Evolutionary conservation across 2,113 vertebrate species (phyloP).

Genomic region (Poecile atricapillus): DNA sequence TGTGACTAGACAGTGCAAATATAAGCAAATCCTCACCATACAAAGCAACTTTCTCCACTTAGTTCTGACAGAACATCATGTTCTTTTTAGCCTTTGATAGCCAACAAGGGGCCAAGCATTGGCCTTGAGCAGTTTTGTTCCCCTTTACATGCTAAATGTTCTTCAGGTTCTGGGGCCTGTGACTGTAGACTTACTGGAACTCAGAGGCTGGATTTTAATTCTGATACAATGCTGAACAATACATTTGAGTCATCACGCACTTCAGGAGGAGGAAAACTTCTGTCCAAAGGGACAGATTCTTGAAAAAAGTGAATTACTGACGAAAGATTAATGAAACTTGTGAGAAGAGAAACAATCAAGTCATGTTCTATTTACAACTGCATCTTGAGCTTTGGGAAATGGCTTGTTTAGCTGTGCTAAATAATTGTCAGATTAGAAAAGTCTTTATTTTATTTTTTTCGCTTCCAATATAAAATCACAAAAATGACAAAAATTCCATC

Average conservation of each 20-base stretch:
- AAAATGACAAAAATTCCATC: background rate
- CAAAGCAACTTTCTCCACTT: background rate
- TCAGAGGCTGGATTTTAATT: background rate
- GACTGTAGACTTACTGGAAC: background rate
- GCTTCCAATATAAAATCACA: background rate
- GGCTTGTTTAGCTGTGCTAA: background rate
- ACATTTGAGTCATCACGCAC: background rate
- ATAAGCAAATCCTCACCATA: background rate
- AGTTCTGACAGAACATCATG: background rate
- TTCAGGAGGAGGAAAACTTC: background rate
- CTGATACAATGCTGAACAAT: background rate
- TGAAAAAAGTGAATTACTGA: background rate
- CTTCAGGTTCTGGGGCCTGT: background rate
- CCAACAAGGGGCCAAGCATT: background rate
- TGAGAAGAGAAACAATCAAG: background rate
- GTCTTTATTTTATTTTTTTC: background rate
- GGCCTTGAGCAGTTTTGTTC: background rate
- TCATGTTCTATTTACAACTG: background rate
- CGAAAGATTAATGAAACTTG: background rate
- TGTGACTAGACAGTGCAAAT: background rate
- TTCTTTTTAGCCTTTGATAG: background rate
- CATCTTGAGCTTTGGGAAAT: background rate
- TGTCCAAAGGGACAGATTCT: background rate
- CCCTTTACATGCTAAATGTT: background rate
- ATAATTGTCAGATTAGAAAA: background rate